phyloP scores from a whole-genome alignment of 2,113 vertebrate genomes.

The Fulica atra region DNA sequence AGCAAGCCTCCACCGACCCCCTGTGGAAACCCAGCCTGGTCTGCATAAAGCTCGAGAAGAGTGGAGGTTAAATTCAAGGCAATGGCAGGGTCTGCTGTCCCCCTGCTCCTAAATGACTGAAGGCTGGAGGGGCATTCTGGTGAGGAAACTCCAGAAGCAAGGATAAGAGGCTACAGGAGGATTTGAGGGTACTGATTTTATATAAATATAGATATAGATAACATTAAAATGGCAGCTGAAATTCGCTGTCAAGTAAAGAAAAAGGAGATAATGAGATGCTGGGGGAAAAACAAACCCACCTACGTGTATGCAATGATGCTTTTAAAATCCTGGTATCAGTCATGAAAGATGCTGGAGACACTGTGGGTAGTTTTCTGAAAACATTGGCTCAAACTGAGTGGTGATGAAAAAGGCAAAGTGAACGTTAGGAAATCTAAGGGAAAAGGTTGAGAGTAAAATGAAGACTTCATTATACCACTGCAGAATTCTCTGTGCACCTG shows the following conservation, averaged over 20 bases:
- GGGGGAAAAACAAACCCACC: neutral
- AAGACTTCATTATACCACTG: neutral
- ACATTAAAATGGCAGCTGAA: neutral
- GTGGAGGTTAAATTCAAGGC: neutral
- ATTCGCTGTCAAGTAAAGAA: neutral
- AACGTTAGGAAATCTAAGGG: neutral
- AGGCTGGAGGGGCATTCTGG: neutral
- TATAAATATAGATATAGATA: neutral
- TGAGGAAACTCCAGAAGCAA: neutral
- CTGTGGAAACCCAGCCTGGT: neutral
- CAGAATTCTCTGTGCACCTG: neutral
- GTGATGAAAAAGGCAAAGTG: neutral
- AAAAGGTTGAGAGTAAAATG: neutral
- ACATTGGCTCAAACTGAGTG: neutral
- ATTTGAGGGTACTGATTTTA: neutral
- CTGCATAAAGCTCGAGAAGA: neutral
- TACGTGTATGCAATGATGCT: fast-evolving
- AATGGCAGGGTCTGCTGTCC: neutral
- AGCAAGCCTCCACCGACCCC: neutral
- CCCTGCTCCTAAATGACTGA: neutral
- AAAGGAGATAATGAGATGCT: neutral
- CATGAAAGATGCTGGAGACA: neutral
- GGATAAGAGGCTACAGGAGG: neutral
- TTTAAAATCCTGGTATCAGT: neutral
- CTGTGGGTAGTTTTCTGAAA: neutral